phyloP scores from a whole-genome alignment of 1,140 invertebrate species.

The Drosophila kanapiae region DNA sequence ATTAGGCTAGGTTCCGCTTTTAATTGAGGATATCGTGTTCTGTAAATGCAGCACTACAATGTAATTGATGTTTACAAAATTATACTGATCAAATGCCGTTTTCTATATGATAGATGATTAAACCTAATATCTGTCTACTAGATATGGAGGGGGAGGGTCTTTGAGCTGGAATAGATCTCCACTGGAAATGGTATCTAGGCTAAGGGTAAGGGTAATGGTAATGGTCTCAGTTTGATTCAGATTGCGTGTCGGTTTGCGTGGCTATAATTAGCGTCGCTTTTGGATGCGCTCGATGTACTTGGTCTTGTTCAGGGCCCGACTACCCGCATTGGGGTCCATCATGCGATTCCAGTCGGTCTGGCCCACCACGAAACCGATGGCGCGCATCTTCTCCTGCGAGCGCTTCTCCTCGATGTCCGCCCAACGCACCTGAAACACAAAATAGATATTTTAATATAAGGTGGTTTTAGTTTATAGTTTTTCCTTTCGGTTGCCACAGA shows the following conservation, averaged over 20 bases:
- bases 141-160: neutral
- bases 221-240: conserved; percentile 9
- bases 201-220: neutral
- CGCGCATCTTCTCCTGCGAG: conserved; percentile 95
- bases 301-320: conserved; percentile 95
- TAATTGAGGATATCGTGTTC: conserved; percentile 7
- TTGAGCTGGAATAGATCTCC: neutral
- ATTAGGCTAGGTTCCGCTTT: conserved; percentile 4
- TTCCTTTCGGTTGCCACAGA: too few species aligned
- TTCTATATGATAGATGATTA: conserved; percentile 19
- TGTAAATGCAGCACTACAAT: conserved; percentile 12
- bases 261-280: conserved; percentile 53
- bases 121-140: conserved; percentile 11
- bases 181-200: conserved; percentile 1
- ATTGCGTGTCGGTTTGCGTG: conserved; percentile 12
- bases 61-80: conserved; percentile 15
- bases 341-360: conserved; percentile 97
- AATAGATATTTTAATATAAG: neutral
- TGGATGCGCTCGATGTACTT: conserved; percentile 93
- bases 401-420: conserved; percentile 97
- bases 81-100: conserved; percentile 21
- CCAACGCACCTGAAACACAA: conserved; percentile 94
- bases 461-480: too few species aligned
- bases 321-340: conserved; percentile 95
- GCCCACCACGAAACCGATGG: conserved; percentile 97